Evolutionary conservation across 2,797 vertebrate species (phyloP), one percentile per base, ranked within the genome.

Genomic region (Gallinago nigripennis): DNA sequence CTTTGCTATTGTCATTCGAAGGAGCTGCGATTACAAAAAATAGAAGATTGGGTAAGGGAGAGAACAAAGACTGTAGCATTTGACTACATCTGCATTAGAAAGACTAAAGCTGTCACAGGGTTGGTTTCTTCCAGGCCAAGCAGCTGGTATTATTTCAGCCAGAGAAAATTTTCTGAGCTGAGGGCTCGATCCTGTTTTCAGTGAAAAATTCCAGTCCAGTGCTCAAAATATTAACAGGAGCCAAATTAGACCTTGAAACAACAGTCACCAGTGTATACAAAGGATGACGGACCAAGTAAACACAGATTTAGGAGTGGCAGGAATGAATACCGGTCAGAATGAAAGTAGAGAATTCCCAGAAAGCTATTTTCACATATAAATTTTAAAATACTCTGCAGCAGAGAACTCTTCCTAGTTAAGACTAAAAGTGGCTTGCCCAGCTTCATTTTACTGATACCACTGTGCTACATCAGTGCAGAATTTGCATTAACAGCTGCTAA

Each of bases 1-100:
- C 95, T 99, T 99, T 76, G 99, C 99, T 92, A 99, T 99, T 31
- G 99, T 99, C 99, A 99, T 99, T 95, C 99, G 98, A 56, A 99
- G 97, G 77, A 99, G 99, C 99, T 99, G 97, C 9, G 23, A 60
- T 24, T 66, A 76, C 58, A 90, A 64, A 84, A 78, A 51, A 83
- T 80, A 75, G 1, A 37, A 80, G 48, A 88, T 46, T 39, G 0
- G 0, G 12, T 95, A 72, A 16, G 45, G 45, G 45, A 45, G 45
- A 45, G 45, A 45, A 45, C 19, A 45, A 45, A 20, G 45, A 45
- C 45, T 45, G 45, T 45, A 45, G 19, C 45, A 21, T 45, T 45
- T 10, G 19, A 45, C 45, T 45, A 45, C 45, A 45, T 45, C 19
- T 45, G 45, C 45, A 45, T 21, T 45, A 45, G 45, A 45, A 45